Conservation (phyloP, 2,113 vertebrate genomes). For the Trinectes maculatus region DNA sequence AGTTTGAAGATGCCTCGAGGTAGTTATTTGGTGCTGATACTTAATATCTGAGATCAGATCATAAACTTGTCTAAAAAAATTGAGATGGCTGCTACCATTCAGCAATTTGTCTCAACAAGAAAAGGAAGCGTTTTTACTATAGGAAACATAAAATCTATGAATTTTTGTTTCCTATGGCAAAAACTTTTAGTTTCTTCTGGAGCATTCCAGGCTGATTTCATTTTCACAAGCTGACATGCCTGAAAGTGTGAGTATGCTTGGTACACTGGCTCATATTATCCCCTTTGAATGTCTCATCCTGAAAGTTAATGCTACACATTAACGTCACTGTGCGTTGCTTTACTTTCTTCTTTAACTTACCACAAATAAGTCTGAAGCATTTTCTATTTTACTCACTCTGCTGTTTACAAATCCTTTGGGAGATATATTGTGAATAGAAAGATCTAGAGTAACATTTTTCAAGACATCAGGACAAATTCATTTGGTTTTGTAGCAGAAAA, state of each 20-base stretch:
- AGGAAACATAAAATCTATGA: neutral
- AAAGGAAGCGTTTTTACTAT: neutral
- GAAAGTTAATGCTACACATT: neutral
- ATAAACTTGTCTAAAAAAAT: conserved; percentile 26
- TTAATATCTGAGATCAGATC: conserved; percentile 16
- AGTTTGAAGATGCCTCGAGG: conserved; percentile 2
- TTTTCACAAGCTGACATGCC: neutral
- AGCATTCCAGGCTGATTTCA: neutral
- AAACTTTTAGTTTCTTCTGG: no score
- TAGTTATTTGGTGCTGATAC: neutral
- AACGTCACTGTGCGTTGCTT: neutral
- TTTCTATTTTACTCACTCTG: neutral
- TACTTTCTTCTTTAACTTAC: neutral
- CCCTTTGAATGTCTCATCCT: neutral
- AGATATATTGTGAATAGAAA: neutral
- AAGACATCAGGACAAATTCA: neutral
- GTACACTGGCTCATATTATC: neutral
- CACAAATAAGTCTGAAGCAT: neutral
- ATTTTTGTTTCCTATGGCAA: neutral
- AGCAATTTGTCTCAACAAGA: neutral
- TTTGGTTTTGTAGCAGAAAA: conserved; percentile 1
- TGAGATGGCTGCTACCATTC: neutral
- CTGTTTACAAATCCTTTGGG: neutral
- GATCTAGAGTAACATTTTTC: neutral
- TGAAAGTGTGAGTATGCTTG: neutral